Conservation (phyloP, 1,140 invertebrate species). For the Condylostylus longicornis region DNA sequence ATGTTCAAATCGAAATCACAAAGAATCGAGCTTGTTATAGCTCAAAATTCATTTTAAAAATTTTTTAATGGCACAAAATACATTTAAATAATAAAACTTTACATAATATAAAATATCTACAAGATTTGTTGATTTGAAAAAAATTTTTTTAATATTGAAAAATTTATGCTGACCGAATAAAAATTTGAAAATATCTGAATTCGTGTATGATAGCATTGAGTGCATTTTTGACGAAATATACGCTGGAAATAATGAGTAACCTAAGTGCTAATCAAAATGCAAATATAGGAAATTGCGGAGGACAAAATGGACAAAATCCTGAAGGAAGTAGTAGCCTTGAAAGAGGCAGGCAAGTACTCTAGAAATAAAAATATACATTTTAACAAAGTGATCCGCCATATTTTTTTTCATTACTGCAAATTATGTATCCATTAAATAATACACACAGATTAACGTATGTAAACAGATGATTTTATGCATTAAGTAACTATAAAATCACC, state of each 20-base stretch:
- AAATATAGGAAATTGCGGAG: slow-evolving; percentile 10
- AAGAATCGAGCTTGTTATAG: too few relatives aligned
- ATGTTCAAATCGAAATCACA: too few relatives aligned
- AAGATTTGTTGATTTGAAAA: too few relatives aligned
- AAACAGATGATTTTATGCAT: background rate
- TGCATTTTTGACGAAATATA: slow-evolving; percentile 18
- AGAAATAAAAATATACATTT: background rate
- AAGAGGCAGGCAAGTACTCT: slow-evolving; percentile 12
- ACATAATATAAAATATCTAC: too few relatives aligned
- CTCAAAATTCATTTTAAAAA: too few relatives aligned
- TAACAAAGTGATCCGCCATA: background rate
- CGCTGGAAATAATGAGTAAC: slow-evolving; percentile 30
- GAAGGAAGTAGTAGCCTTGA: slow-evolving; percentile 28
- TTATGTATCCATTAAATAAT: background rate
- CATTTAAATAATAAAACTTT: too few relatives aligned
- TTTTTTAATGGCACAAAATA: too few relatives aligned
- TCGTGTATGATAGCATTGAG: slow-evolving; percentile 27
- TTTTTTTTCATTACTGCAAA: slow-evolving; percentile 2
- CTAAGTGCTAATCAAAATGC: slow-evolving; percentile 12
- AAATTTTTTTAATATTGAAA: too few relatives aligned
- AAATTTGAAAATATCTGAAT: background rate
- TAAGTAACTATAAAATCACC: background rate
- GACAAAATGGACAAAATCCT: slow-evolving; percentile 16
- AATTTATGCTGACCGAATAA: too few relatives aligned
- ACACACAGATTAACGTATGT: background rate